phyloP scores from a whole-genome alignment of 2,888 invertebrate genomes.

The Thera obeliscata region DNA sequence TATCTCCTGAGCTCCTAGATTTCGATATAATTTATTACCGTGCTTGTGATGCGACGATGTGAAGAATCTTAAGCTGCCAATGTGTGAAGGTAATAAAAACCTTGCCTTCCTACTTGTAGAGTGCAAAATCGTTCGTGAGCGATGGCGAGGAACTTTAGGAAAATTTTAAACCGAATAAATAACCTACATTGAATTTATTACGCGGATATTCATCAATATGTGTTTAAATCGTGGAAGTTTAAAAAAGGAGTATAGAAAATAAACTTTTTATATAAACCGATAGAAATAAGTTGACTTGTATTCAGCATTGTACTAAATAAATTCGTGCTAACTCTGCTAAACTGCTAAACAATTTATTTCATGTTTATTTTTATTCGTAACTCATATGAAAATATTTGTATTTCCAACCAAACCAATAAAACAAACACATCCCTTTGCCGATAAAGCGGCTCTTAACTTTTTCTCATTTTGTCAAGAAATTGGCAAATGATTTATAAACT shows the following conservation, averaged over 20 bases:
- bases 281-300: neutral
- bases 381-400: conserved; percentile 16
- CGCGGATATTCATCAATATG: too few relatives aligned
- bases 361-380: conserved; percentile 9
- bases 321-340: too few relatives aligned
- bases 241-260: too few relatives aligned
- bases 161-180: neutral
- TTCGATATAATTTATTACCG: conserved; percentile 14
- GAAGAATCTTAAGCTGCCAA: conserved; percentile 1
- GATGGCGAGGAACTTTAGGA: conserved; percentile 17
- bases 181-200: too few relatives aligned
- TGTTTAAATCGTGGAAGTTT: too few relatives aligned
- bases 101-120: conserved; percentile 8
- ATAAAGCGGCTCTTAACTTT: conserved; percentile 10
- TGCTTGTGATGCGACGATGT: conserved; percentile 7
- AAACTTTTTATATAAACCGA: neutral
- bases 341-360: neutral
- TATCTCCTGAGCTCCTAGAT: conserved; percentile 8
- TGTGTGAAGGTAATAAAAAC: conserved; percentile 1
- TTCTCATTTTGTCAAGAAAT: conserved; percentile 8
- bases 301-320: too few relatives aligned
- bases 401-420: conserved; percentile 10
- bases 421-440: conserved; percentile 8
- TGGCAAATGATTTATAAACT: conserved; percentile 7
- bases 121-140: conserved; percentile 27